Conservation (phyloP, 2,797 vertebrate species). For the Gymnodraco acuticeps region DNA sequence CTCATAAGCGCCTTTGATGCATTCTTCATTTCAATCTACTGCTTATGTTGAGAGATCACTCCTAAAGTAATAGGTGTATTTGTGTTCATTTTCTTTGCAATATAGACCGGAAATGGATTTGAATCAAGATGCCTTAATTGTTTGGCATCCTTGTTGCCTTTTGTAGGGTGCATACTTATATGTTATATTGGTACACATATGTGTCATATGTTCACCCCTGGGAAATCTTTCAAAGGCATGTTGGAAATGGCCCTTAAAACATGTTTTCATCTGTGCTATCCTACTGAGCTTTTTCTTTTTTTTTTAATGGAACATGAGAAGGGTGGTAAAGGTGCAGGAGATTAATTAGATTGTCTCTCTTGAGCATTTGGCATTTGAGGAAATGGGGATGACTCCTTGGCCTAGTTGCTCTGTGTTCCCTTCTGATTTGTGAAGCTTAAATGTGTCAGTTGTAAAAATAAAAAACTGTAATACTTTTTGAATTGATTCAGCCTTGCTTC, state of each 20-base stretch:
- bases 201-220: not conserved
- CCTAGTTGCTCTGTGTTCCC: constrained; percentile 42
- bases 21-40: not conserved
- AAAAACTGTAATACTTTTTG: constrained; percentile 5
- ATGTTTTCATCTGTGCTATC: constrained; percentile 52
- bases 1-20: not conserved
- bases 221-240: constrained; percentile 26
- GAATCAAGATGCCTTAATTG: not conserved
- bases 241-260: constrained; percentile 30
- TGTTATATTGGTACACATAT: not conserved
- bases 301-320: constrained; percentile 35
- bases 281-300: constrained; percentile 24
- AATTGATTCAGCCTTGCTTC: not conserved
- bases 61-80: not conserved
- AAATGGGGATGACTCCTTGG: constrained; percentile 32
- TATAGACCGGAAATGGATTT: not conserved
- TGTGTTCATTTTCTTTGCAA: not conserved
- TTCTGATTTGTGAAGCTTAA: constrained; percentile 32
- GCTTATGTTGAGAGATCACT: fast-evolving
- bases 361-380: constrained; percentile 57
- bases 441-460: constrained; percentile 27
- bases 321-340: constrained; percentile 54
- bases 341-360: constrained; percentile 66
- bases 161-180: constrained; percentile 6
- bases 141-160: not conserved